Evolutionary conservation across 2,113 vertebrate species (phyloP).

Genomic region (Barnardius zonarius): DNA sequence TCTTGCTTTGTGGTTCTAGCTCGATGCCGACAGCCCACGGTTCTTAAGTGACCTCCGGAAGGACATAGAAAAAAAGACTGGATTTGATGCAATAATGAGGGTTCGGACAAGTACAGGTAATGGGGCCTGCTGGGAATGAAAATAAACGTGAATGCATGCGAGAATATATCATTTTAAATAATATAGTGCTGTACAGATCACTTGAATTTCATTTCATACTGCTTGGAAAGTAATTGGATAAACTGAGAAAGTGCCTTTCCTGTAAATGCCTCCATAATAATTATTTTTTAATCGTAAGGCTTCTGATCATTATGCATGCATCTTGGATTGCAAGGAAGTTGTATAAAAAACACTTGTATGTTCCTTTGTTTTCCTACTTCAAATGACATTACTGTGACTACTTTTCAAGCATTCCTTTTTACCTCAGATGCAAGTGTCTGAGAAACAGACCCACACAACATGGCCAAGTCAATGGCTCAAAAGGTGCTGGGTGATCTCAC

Average conservation of each 20-base stretch:
- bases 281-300: background rate
- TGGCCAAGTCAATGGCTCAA: background rate
- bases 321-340: background rate
- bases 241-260: background rate
- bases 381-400: background rate
- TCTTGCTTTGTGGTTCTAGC: slow-evolving; percentile 59
- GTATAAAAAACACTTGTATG: too few species aligned
- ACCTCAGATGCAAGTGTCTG: background rate
- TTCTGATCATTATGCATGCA: background rate
- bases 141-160: background rate
- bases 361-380: background rate
- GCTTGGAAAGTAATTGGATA: background rate
- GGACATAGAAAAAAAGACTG: slow-evolving; percentile 83
- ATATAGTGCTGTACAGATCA: background rate
- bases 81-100: slow-evolving; percentile 94
- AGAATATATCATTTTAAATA: background rate
- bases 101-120: slow-evolving; percentile 95
- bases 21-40: slow-evolving; percentile 80
- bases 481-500: background rate
- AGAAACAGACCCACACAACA: background rate
- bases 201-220: background rate
- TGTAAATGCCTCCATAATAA: background rate
- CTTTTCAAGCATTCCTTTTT: background rate
- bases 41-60: slow-evolving; percentile 89
- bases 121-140: background rate